These are phyloP conservation scores for Troilus luridus DNA, from an alignment of 2,888 invertebrate genomes.

Conservation along the genomic window DNA sequence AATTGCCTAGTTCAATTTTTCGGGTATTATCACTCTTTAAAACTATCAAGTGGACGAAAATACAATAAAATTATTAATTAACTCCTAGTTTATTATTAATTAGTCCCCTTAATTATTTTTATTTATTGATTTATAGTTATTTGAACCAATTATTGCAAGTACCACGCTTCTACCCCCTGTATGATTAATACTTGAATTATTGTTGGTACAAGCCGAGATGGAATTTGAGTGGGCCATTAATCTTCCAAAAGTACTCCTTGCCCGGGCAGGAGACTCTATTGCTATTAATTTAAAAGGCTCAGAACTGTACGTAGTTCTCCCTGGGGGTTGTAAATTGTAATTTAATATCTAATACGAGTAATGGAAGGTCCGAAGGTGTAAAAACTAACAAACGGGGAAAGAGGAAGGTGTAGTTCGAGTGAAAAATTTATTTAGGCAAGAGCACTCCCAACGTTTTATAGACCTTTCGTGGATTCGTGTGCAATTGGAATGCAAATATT, in stretches of 20 bases:
- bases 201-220: not conserved
- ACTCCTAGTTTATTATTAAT: too few species aligned
- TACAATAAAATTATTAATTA: too few species aligned
- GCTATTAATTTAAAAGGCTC: slow-evolving; percentile 21
- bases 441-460: not conserved
- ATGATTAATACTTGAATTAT: not conserved
- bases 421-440: not conserved
- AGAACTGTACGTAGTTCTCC: not conserved
- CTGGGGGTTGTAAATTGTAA: not conserved
- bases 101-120: too few species aligned
- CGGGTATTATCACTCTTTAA: too few species aligned
- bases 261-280: not conserved
- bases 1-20: too few species aligned
- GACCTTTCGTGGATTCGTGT: not conserved
- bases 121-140: not conserved
- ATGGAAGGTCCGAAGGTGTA: slow-evolving; percentile 16
- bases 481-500: not conserved
- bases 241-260: slow-evolving; percentile 1
- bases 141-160: not conserved
- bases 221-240: not conserved
- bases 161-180: not conserved
- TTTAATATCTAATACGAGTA: slow-evolving; percentile 13
- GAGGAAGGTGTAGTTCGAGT: not conserved
- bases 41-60: too few species aligned
- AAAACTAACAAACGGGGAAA: not conserved